Evolutionary conservation across 2,888 invertebrate species (phyloP).

Genomic region (Dendrolimus houi): DNA sequence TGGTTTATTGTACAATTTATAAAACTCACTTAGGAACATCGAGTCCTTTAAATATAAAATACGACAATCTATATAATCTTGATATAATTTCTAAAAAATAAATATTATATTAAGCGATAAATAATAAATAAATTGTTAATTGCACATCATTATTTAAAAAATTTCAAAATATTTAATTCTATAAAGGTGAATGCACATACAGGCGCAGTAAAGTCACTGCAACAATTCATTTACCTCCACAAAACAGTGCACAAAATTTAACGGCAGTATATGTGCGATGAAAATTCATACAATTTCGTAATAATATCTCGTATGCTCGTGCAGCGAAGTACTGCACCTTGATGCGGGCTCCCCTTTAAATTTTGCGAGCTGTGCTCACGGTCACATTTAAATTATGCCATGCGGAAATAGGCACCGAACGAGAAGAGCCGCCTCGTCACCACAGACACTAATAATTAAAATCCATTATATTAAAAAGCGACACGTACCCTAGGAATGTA

Average conservation of each 20-base stretch:
- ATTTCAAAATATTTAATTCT: constrained; percentile 38
- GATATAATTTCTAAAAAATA: constrained; percentile 68
- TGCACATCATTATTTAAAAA: constrained; percentile 64
- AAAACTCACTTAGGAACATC: constrained; percentile 65
- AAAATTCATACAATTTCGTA: no score
- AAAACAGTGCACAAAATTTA: no score
- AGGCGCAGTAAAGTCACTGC: no score
- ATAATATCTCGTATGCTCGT: no score
- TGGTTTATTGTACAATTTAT: constrained; percentile 53
- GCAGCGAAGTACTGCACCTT: no score
- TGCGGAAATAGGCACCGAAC: constrained; percentile 51
- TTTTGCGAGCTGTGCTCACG: constrained; percentile 56
- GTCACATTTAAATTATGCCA: constrained; percentile 30
- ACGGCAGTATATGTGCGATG: no score
- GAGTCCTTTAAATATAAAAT: constrained; percentile 46
- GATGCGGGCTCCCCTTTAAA: constrained; percentile 19
- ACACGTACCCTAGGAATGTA: constrained; percentile 62
- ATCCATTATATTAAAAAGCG: constrained; percentile 31
- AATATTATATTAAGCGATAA: constrained; percentile 68
- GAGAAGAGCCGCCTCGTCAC: constrained; percentile 28
- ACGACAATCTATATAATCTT: constrained; percentile 45
- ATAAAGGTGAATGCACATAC: constrained; percentile 5
- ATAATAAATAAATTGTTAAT: constrained; percentile 69
- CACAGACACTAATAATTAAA: constrained; percentile 34
- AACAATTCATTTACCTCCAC: no score